Evolutionary conservation across 2,797 vertebrate genomes (phyloP).

Genomic region (Pseudomugil gertrudae): DNA sequence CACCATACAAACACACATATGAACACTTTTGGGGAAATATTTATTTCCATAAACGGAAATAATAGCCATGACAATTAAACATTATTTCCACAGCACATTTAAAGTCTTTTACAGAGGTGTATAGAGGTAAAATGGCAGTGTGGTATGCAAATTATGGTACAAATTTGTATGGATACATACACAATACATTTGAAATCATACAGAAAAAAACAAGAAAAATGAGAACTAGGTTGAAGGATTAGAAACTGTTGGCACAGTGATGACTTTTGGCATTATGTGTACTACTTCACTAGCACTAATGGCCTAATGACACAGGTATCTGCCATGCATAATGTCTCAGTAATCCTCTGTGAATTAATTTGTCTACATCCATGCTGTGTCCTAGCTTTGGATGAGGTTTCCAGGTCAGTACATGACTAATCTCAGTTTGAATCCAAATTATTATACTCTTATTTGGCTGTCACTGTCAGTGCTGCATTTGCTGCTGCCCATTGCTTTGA

Average conservation of each 20-base stretch:
- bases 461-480: constrained; percentile 39
- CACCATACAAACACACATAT: neutral
- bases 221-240: neutral
- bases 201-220: neutral
- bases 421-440: constrained; percentile 24
- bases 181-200: neutral
- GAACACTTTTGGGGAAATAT: neutral
- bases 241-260: neutral
- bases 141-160: neutral
- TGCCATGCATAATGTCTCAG: neutral
- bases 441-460: constrained; percentile 42
- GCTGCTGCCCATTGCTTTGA: constrained; percentile 23
- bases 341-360: constrained; percentile 19
- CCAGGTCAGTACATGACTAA: constrained; percentile 9
- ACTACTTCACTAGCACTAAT: constrained; percentile 4
- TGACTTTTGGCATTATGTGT: constrained; percentile 2
- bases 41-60: neutral
- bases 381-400: constrained; percentile 23
- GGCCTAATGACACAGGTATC: neutral
- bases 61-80: neutral
- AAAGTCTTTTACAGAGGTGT: neutral
- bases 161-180: neutral
- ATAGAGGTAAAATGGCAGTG: neutral
- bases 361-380: neutral
- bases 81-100: neutral